Evolutionary conservation across 2,888 invertebrate genomes (phyloP), one percentile per base, ranked within the genome.

Genomic region (Mylabris sibirica): DNA sequence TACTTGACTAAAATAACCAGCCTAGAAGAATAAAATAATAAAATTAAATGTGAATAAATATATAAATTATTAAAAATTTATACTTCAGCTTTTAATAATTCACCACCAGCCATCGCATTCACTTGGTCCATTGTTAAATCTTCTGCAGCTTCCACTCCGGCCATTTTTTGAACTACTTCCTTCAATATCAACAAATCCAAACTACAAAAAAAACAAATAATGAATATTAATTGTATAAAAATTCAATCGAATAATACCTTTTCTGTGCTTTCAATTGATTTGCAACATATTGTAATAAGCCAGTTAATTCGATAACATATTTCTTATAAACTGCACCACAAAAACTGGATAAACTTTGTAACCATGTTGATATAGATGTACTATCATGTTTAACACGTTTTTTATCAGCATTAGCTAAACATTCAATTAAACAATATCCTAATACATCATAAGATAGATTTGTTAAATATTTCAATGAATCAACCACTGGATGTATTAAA

Each of bases 121-220:
- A 99, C 86, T 82, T 99, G 99, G 80, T 99, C 98, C 24, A 93
- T 89, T 0, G 99, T 99, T 89, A 98, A 93, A 85, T 98, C 98
- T 83, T 98, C 97, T 0, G 94, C 93, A 0, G 98, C 93, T 86
- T 99, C 99, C 66, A 99, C 96, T 1, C 99, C 99, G 0, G 98
- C 96, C 99, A 99, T 99, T 87, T 98, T 99, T 86, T 98, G 97
- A 59, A 99, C 96, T 75, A 99, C 94, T 87, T 99, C 99, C 84
- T 98, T 96, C 66, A 99, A 87, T 75, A 99, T 93, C 35, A 99
- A 87, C 77, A 97, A 88, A 86, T 98, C 98, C 87, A 92, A 91
- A 86, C 95, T 93, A 83, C 72, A 85, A 85, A 76, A 66, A 69
- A 73, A 41, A 41, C 26, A 44, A 65, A 64, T 6, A 38, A 20